Evolutionary conservation across 2,888 invertebrate genomes (phyloP).

Genomic region (Resseliella maxima): DNA sequence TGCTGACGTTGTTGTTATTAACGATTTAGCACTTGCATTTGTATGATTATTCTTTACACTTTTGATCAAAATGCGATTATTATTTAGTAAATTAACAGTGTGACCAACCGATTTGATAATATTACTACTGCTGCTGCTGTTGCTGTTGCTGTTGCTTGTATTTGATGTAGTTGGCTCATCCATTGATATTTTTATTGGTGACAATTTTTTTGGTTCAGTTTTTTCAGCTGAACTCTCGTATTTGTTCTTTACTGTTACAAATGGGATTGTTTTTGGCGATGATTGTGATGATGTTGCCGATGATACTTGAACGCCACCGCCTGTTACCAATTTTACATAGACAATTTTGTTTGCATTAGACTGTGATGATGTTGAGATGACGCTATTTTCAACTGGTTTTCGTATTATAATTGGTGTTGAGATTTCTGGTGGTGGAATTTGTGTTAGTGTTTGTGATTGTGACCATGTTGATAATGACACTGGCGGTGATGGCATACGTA

Average conservation of each 20-base stretch:
- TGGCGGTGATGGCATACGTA: background rate
- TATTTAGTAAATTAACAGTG: conserved; percentile 34
- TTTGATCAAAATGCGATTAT: conserved; percentile 33
- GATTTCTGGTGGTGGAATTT: background rate
- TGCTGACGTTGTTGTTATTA: too few species aligned
- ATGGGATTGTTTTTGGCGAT: background rate
- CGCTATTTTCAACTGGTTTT: conserved; percentile 55
- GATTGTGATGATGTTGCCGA: background rate
- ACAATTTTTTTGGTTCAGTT: background rate
- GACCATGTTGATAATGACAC: background rate
- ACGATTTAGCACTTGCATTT: background rate
- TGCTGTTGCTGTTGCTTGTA: background rate
- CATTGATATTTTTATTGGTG: background rate
- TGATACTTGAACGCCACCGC: conserved; percentile 58
- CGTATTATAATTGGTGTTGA: conserved; percentile 57
- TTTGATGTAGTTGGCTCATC: conserved; percentile 39
- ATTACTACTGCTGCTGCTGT: background rate
- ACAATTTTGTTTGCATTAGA: conserved; percentile 58
- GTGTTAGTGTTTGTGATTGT: background rate
- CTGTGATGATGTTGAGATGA: background rate
- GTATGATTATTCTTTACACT: conserved; percentile 22
- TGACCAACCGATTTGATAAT: background rate
- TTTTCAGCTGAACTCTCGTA: background rate
- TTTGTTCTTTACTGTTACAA: background rate
- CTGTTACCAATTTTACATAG: conserved; percentile 59